Conservation (phyloP, 2,888 invertebrate species). For the Eilema griseolum region DNA sequence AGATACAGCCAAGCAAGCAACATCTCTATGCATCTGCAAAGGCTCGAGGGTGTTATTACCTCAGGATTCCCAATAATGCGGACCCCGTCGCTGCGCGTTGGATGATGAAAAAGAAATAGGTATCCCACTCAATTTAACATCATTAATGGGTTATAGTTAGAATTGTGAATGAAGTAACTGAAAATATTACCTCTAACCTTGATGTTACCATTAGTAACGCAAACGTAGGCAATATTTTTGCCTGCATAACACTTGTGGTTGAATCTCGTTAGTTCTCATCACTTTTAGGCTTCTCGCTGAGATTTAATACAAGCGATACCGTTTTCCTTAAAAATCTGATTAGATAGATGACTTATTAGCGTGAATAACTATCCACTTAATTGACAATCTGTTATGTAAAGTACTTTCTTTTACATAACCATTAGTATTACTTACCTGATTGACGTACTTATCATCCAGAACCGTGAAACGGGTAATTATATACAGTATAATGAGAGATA, state of each 20-base stretch:
- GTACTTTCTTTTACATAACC: too few species aligned
- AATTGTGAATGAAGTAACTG: background rate
- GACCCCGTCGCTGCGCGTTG: too few species aligned
- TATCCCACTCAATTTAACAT: background rate
- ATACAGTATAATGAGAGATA: too few species aligned
- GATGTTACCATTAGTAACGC: slow-evolving; percentile 20
- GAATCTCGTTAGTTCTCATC: slow-evolving; percentile 29
- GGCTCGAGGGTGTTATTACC: too few species aligned
- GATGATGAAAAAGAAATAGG: too few species aligned
- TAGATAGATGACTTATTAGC: background rate
- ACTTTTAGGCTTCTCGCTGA: slow-evolving; percentile 31
- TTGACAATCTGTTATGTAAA: background rate
- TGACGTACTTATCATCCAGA: too few species aligned
- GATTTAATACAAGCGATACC: slow-evolving; percentile 22
- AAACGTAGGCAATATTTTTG: slow-evolving; percentile 22
- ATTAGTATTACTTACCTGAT: too few species aligned
- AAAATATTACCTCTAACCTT: slow-evolving; percentile 32
- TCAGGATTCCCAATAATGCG: too few species aligned
- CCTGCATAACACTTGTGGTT: slow-evolving; percentile 11
- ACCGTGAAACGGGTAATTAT: too few species aligned
- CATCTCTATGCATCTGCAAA: too few species aligned
- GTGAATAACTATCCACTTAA: background rate
- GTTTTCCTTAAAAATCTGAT: background rate
- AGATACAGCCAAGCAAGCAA: too few species aligned
- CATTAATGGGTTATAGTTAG: background rate